A percentile compares a stretch with the other conserved stretches of the same genome.
Conservation (phyloP, 2,113 vertebrate species). For the Chunga burmeisteri region DNA sequence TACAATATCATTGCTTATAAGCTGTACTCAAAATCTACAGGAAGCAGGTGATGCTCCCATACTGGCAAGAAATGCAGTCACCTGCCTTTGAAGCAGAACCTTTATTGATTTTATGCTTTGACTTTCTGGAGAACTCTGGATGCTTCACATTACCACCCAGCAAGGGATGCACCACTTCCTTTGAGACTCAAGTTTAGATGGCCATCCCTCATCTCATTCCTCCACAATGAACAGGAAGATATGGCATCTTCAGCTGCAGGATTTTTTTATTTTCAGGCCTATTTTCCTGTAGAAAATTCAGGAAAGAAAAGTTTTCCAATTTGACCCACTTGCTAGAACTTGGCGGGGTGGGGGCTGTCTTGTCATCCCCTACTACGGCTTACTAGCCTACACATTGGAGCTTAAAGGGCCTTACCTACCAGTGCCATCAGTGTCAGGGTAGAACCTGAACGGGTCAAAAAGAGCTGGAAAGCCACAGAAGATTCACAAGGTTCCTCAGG, state of each 20-base stretch:
- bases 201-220: neutral
- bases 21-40: neutral
- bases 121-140: neutral
- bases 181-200: neutral
- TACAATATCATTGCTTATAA: neutral
- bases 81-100: neutral
- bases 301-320: neutral
- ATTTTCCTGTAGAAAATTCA: neutral
- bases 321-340: neutral
- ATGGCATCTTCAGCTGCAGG: neutral
- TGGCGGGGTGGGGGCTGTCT: neutral
- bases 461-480: neutral
- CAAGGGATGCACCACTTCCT: neutral
- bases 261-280: neutral
- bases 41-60: neutral
- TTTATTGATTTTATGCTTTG: neutral
- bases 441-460: neutral
- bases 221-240: neutral
- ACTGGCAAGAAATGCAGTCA: neutral
- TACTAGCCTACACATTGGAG: neutral
- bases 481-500: neutral
- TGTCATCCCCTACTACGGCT: neutral
- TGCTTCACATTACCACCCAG: neutral
- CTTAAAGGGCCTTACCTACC: neutral
- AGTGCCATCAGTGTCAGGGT: neutral